Percentiles rank a stretch among this genome's conserved stretches.
These are phyloP conservation scores for Crocidura indochinensis DNA, from an alignment of 2,797 vertebrate species.

Conservation along the genomic window DNA sequence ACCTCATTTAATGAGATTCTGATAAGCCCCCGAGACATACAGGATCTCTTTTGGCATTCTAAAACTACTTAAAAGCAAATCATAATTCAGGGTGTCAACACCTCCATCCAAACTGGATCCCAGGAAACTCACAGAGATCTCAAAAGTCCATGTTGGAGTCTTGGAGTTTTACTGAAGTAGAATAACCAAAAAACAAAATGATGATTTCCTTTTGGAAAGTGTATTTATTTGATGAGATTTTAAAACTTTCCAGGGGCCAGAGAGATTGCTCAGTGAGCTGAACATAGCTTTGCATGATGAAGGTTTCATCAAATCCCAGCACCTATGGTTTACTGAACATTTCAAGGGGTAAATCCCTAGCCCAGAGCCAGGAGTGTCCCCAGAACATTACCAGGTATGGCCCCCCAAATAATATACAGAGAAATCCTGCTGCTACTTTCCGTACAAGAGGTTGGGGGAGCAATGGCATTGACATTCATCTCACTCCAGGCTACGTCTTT, in stretches of 20 bases:
- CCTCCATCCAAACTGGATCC: background rate
- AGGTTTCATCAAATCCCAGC: too few relatives aligned
- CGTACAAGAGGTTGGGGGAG: accelerated
- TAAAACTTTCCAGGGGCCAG: background rate
- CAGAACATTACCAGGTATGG: too few relatives aligned
- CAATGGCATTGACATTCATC: background rate
- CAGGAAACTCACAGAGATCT: background rate
- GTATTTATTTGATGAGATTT: constrained; percentile 30
- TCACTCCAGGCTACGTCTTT: background rate
- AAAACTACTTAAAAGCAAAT: too few relatives aligned
- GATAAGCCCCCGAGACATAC: background rate
- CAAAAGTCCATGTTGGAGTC: background rate
- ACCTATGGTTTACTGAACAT: too few relatives aligned
- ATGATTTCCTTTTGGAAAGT: background rate
- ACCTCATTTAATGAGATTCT: background rate
- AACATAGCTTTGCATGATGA: too few relatives aligned
- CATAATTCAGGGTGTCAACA: too few relatives aligned
- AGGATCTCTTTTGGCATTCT: too few relatives aligned
- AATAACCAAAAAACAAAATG: constrained; percentile 53
- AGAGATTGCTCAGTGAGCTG: too few relatives aligned
- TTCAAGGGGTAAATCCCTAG: too few relatives aligned
- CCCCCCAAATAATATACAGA: too few relatives aligned
- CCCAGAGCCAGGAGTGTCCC: too few relatives aligned
- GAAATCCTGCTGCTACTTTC: background rate
- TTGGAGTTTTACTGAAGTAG: background rate